phyloP scores from a whole-genome alignment of 2,113 vertebrate species.

The Sarotherodon lohbergeri region DNA sequence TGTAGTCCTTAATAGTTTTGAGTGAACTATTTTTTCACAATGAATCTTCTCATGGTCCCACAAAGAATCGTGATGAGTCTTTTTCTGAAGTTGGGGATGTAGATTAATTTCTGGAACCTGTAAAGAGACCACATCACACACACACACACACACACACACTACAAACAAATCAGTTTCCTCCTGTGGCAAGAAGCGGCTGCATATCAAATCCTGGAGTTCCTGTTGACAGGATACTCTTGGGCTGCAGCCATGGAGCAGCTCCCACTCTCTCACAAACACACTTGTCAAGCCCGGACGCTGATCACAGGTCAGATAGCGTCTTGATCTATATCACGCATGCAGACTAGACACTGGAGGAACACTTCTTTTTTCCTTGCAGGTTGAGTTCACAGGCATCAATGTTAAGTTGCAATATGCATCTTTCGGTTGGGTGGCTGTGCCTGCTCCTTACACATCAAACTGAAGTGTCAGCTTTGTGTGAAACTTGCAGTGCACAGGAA shows the following conservation, averaged over 20 bases:
- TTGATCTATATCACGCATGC: not conserved
- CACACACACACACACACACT: conserved; percentile 12
- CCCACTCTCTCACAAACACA: conserved; percentile 15
- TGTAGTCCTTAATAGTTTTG: not conserved
- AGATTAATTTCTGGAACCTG: not conserved
- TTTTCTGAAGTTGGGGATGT: not conserved
- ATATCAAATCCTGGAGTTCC: conserved; percentile 68
- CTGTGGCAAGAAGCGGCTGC: conserved; percentile 36
- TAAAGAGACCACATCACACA: not conserved
- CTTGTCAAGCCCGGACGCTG: not conserved
- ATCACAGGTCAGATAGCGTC: conserved; percentile 7
- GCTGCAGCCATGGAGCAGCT: conserved; percentile 45
- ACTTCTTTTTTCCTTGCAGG: not conserved
- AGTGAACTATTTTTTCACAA: not conserved
- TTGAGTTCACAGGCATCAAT: not conserved
- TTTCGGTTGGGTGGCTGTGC: not conserved
- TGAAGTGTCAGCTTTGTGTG: conserved; percentile 36
- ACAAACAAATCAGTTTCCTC: conserved; percentile 67
- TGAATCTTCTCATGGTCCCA: not conserved
- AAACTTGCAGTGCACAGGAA: conserved; percentile 52
- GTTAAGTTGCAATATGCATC: not conserved
- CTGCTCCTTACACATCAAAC: not conserved
- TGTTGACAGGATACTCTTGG: conserved; percentile 72
- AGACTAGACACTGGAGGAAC: not conserved
- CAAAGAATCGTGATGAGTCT: not conserved